Evolutionary conservation across 2,113 vertebrate genomes (phyloP).

Genomic region (Onychorhynchus coronatus): DNA sequence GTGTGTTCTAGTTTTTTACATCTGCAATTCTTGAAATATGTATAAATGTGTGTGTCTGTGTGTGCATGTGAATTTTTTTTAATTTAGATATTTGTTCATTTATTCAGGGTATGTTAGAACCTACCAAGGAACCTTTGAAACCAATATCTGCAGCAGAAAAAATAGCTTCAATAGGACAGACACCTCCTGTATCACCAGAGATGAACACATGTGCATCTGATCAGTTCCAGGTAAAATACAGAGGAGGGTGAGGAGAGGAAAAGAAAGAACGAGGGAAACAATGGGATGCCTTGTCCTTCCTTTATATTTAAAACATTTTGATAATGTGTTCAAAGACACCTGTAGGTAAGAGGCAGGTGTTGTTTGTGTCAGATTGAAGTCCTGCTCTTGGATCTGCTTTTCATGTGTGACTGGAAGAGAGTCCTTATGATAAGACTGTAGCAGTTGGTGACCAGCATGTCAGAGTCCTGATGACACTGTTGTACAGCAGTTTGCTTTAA

Average conservation of each 20-base stretch:
- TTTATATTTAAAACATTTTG: background rate
- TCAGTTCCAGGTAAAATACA: conserved; percentile 82
- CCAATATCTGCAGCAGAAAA: conserved; percentile 83
- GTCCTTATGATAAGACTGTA: background rate
- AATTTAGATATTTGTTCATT: background rate
- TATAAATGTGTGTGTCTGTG: background rate
- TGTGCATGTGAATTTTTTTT: background rate
- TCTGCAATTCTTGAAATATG: background rate
- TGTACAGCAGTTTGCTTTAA: background rate
- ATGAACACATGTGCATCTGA: conserved; percentile 80
- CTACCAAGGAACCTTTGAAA: conserved; percentile 90
- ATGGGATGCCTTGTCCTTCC: background rate
- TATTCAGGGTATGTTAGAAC: conserved; percentile 88
- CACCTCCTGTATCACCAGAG: conserved; percentile 75
- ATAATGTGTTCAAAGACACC: background rate
- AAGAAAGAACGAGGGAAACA: background rate
- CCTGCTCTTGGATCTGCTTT: conserved; percentile 25
- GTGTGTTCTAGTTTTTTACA: background rate
- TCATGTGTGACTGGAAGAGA: conserved; percentile 4
- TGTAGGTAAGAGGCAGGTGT: background rate
- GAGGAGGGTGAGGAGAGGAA: background rate
- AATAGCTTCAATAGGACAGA: conserved; percentile 89
- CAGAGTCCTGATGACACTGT: background rate
- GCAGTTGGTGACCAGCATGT: background rate
- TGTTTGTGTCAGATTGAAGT: background rate